Evolutionary conservation across 2,113 vertebrate species (phyloP), one percentile per base, ranked within the genome.

Genomic region (Pterocles burchelli): DNA sequence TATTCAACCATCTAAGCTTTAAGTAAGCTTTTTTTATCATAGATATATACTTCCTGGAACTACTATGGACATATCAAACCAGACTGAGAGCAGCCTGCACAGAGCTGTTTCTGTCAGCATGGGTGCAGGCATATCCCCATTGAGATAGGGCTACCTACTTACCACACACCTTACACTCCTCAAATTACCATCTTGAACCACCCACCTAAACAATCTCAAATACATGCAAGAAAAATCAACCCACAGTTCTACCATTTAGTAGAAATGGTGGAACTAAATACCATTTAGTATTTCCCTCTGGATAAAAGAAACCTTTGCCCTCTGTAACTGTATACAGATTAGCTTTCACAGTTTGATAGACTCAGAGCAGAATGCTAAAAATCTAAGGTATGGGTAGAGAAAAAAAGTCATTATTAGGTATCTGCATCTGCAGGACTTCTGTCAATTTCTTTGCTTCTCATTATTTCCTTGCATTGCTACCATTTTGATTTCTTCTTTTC

Each of bases 31-130:
- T 59, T 79, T 46, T 65, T 13, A 73, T 41, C 17, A 49, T 24
- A 13, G 29, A 4, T 43, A 67, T 62, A 22, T 12, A 74, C 12
- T 62, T 8, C 36, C 61, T 74, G 29, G 19, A 91, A 51, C 18
- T 51, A n/a, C 14, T n/a, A 16, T 58, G 33, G 45, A 33, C 10
- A 14, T 31, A 51, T 3, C 33, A 46, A 83, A 85, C 13, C 34
- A 79, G 31, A 52, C 3, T 31, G 43, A 63, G 9, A 81, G 17
- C 33, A 67, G 43, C 29, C 51, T 68, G 19, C 25, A 57, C 3
- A 11, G 36, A 77, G 58, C n/a, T 0, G 0, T 36, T 41, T 57
- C 55, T 21, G 3, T 41, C 61, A 57, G 7, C n/a, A 54, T 1
- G 3, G 52, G 41, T 48, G 25, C 28, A 54, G 25, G 43, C 18